These are phyloP conservation scores for Chionomys nivalis DNA, from an alignment of 2,113 vertebrate species.

Conservation along the genomic window DNA sequence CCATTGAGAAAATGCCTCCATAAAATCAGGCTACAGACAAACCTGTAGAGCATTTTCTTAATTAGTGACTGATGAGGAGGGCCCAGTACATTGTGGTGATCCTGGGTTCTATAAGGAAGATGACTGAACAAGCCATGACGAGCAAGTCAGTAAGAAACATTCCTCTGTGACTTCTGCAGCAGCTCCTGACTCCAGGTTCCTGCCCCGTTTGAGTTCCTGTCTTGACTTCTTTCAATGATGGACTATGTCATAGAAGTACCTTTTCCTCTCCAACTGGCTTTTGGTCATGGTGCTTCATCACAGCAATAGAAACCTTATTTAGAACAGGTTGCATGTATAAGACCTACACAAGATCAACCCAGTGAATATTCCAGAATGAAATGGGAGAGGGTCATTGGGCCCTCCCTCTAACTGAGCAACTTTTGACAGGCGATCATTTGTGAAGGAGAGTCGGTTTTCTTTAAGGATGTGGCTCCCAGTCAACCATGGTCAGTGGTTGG, in stretches of 20 bases:
- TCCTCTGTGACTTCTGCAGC: not conserved
- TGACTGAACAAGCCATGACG: not conserved
- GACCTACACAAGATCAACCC: not conserved
- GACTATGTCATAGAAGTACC: not conserved
- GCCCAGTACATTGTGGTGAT: not conserved
- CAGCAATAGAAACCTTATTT: not conserved
- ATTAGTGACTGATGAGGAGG: not conserved
- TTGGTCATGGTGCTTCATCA: not conserved
- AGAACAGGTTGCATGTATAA: not conserved
- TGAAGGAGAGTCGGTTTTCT: not conserved
- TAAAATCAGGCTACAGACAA: not conserved
- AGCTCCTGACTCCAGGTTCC: too few species aligned
- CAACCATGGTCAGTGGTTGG: not conserved
- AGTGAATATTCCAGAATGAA: not conserved
- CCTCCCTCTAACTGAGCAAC: not conserved
- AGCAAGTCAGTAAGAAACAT: not conserved
- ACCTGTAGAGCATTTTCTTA: not conserved
- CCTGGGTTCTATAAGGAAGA: not conserved
- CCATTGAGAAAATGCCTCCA: not conserved
- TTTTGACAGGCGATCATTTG: not conserved
- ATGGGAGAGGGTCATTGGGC: too few species aligned
- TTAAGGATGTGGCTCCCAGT: not conserved
- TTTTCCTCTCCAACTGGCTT: not conserved
- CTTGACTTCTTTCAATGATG: not conserved
- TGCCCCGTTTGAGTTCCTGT: not conserved